A percentile compares a stretch with the other conserved stretches of the same genome.
These are phyloP conservation scores for Ellobius talpinus DNA, from an alignment of 2,113 vertebrate genomes.

Conservation along the genomic window DNA sequence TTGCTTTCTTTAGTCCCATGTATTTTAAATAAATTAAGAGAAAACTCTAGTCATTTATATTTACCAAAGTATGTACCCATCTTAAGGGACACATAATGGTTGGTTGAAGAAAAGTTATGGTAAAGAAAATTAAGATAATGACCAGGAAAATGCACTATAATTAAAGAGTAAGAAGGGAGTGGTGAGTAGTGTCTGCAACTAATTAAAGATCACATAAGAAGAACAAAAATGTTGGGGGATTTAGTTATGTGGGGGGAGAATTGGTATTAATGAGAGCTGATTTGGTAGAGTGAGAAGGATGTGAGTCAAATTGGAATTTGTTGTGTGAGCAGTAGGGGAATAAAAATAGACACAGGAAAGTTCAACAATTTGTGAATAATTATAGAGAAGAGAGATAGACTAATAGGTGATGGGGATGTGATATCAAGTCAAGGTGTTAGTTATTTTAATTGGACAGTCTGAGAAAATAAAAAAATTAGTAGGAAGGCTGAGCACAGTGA, in stretches of 20 bases:
- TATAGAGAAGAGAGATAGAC: background rate
- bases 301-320: background rate
- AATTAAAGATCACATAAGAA: constrained; percentile 22
- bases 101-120: background rate
- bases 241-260: background rate
- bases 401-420: background rate
- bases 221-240: background rate
- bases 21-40: constrained; percentile 57
- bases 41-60: constrained; percentile 14
- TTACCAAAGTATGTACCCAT: background rate
- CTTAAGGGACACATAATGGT: constrained; percentile 10
- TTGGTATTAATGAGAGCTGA: background rate
- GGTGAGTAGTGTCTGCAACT: background rate
- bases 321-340: background rate
- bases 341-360: background rate
- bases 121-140: background rate
- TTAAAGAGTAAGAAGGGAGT: background rate
- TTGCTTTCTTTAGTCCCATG: constrained; percentile 1
- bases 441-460: constrained; percentile 22
- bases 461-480: background rate
- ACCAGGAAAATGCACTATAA: background rate
- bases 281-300: background rate
- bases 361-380: background rate
- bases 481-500: background rate
- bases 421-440: constrained; percentile 8